phyloP scores from a whole-genome alignment of 2,113 vertebrate genomes.

The Helogale parvula region DNA sequence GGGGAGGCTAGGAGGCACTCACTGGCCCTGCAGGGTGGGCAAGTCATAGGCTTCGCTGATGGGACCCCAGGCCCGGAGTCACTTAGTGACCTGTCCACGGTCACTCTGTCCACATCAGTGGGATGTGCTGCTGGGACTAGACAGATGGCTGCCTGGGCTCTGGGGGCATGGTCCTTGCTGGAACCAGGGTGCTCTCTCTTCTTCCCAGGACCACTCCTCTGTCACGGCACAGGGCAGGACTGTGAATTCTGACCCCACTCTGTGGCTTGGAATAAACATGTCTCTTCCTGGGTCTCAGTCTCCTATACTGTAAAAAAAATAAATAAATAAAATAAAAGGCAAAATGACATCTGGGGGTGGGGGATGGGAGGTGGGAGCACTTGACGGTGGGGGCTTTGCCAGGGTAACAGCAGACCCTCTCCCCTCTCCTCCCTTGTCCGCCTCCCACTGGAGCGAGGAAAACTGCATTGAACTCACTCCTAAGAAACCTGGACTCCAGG shows the following conservation, averaged over 20 bases:
- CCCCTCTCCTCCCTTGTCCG: neutral
- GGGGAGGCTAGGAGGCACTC: neutral
- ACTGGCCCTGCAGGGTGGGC: neutral
- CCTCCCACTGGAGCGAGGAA: neutral
- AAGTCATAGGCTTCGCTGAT: neutral
- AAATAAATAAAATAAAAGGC: neutral
- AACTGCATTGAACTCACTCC: neutral
- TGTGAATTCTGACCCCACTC: neutral
- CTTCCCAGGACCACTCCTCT: neutral
- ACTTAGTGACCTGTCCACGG: neutral
- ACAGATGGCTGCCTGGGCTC: neutral
- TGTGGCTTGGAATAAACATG: neutral
- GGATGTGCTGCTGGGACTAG: too few species aligned
- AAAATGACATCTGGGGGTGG: too few species aligned
- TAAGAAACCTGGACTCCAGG: neutral
- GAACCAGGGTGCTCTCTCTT: neutral
- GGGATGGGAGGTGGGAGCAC: neutral
- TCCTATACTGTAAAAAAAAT: neutral
- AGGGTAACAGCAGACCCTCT: accelerated
- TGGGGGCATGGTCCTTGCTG: neutral
- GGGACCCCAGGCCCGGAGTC: neutral
- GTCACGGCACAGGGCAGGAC: neutral
- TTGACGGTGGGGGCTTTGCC: neutral
- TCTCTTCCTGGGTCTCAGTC: neutral
- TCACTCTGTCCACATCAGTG: neutral